A percentile compares a stretch with the other conserved stretches of the same genome.
Conservation (phyloP, 2,113 vertebrate genomes). For the Crotalus horridus region DNA sequence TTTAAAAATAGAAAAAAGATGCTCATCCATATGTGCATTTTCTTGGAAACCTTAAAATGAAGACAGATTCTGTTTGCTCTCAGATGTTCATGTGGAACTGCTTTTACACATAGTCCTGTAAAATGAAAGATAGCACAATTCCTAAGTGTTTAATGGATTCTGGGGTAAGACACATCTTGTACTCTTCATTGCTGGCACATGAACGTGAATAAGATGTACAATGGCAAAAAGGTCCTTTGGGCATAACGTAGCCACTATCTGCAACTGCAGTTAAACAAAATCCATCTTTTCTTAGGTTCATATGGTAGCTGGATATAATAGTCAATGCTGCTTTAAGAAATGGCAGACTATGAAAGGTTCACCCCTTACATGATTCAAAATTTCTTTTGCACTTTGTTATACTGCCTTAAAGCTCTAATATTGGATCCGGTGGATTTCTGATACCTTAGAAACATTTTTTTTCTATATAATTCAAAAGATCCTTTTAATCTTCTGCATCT, state of each 20-base stretch:
- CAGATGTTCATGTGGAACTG: background rate
- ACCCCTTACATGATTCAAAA: background rate
- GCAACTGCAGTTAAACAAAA: background rate
- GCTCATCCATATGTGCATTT: background rate
- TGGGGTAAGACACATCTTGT: background rate
- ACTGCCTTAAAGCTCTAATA: background rate
- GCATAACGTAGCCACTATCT: background rate
- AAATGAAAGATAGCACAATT: background rate
- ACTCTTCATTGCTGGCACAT: background rate
- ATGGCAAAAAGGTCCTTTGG: background rate
- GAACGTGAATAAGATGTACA: background rate
- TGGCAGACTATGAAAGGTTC: background rate
- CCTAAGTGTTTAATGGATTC: background rate
- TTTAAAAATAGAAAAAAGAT: background rate
- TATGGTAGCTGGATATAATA: background rate
- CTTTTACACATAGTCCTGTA: background rate
- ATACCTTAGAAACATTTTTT: background rate
- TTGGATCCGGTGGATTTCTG: background rate
- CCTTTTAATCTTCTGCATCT: background rate
- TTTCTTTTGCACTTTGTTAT: background rate
- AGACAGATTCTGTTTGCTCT: background rate
- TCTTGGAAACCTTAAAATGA: background rate
- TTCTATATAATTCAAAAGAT: background rate
- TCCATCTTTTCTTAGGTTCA: background rate
- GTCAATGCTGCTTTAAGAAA: background rate